Base-by-base conservation (phyloP, 2,888 invertebrate genomes). In the Drosophila tanythrix region DNA sequence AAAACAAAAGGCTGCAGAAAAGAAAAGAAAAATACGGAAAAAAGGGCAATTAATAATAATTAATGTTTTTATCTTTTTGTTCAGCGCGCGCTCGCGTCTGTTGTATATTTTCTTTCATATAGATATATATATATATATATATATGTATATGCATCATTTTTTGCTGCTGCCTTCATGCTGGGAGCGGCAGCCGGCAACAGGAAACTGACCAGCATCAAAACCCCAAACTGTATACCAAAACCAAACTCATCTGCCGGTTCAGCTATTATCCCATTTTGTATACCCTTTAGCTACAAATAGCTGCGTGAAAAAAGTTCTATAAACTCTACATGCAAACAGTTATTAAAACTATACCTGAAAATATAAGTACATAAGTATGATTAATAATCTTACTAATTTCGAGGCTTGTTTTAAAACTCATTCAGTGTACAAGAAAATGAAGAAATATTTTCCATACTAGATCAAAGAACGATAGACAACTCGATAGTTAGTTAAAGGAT, bases 41-140 rank as follows among this genome's bases (percentile, higher is more conserved):
- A 89, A 90, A 86, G 86, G 83, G 89, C 91, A 91, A 91, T 91
- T 91, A 91, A 92, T 91, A 91, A 91, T 91, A 92, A 91, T 92
- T 91, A 91, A 91, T 91, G 90, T 91, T 91, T 86, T 91, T 92
- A 91, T 91, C 84, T 89, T 80, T 81, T 82, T 91, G 73, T 83
- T 77, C 76, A 57, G 61, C 58, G 57, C 67, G 76, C 66, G 57
- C 67, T 67, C 48, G 27, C 63, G 63, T 71, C 61, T 71, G 55
- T 52, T 43, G 65, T 67, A 69, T 58, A 64, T 64, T 65, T 76
- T 67, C 63, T 38, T 71, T 38, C 46, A 60, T 27, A 56, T 56
- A 55, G 0, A 36, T 27, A 27, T 29, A 48, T 15, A 18, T 46
- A 33, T 29, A 59, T 59, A 13, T 27, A 25, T 27, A 2, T 46